phyloP scores from a whole-genome alignment of 2,113 vertebrate species.

The Oryctolagus cuniculus region DNA sequence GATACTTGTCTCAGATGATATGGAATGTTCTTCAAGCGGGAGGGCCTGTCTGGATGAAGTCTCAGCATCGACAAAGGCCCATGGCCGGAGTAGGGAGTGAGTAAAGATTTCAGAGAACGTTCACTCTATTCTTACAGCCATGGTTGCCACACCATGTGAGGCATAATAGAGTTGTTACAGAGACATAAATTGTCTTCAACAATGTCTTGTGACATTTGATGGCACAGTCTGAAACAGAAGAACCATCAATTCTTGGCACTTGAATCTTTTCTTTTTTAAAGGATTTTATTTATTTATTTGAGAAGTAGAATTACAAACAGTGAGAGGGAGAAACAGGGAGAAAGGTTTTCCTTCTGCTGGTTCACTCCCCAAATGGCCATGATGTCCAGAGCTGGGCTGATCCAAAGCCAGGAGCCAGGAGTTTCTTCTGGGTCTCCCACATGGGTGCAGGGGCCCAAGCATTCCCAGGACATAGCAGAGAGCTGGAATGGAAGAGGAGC shows the following conservation, averaged over 20 bases:
- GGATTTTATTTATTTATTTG: too few relatives aligned
- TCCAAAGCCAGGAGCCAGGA: too few relatives aligned
- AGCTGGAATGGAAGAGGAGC: too few relatives aligned
- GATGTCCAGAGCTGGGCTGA: too few relatives aligned
- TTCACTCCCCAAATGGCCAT: too few relatives aligned
- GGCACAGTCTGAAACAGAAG: constrained; percentile 53
- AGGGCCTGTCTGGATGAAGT: constrained; percentile 37
- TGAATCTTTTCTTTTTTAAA: constrained; percentile 22
- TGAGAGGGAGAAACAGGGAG: too few relatives aligned
- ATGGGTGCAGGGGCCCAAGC: too few relatives aligned
- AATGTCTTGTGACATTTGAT: constrained; percentile 25
- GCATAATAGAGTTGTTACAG: constrained; percentile 63
- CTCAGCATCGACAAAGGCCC: constrained; percentile 43
- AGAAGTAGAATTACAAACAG: too few relatives aligned
- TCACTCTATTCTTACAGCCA: constrained; percentile 55
- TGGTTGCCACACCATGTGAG: constrained; percentile 65
- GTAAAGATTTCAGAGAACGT: constrained; percentile 43
- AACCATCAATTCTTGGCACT: constrained; percentile 27
- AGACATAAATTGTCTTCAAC: constrained; percentile 67
- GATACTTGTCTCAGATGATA: constrained; percentile 56
- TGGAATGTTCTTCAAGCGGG: constrained; percentile 53
- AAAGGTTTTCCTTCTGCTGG: too few relatives aligned
- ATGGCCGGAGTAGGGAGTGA: not conserved
- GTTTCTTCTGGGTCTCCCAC: too few relatives aligned
- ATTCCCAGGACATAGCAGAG: too few relatives aligned